Conservation (phyloP, 2,888 invertebrate genomes). For the Campoplex capitator region DNA sequence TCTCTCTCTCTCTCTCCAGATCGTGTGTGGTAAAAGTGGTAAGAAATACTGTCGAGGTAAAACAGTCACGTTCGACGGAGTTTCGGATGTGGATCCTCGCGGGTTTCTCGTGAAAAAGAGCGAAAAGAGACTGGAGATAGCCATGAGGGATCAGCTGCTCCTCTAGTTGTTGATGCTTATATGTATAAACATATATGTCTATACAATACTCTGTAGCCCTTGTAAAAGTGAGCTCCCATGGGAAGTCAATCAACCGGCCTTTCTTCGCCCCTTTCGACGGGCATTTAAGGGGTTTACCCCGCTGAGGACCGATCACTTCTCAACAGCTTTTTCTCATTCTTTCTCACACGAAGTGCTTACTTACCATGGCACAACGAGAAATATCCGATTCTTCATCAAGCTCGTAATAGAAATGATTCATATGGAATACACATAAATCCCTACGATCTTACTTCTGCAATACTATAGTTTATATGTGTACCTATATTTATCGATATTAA, state of each 20-base stretch:
- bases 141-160: slow-evolving; percentile 83
- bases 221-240: slow-evolving; percentile 82
- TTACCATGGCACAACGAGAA: slow-evolving; percentile 32
- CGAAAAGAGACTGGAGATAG: slow-evolving; percentile 76
- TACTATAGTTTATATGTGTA: slow-evolving; percentile 36
- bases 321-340: slow-evolving; percentile 57
- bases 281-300: slow-evolving; percentile 66
- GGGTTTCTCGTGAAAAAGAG: slow-evolving; percentile 71
- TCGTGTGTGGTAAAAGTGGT: slow-evolving; percentile 40
- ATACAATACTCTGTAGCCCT: slow-evolving; percentile 73
- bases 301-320: slow-evolving; percentile 58
- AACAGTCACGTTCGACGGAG: slow-evolving; percentile 82
- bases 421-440: slow-evolving; percentile 57
- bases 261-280: slow-evolving; percentile 77
- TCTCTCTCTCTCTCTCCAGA: background rate
- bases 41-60: slow-evolving; percentile 72
- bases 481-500: slow-evolving; percentile 48
- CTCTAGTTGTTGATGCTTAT: slow-evolving; percentile 32
- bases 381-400: slow-evolving; percentile 50
- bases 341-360: slow-evolving; percentile 7
- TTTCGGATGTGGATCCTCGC: slow-evolving; percentile 72
- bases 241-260: slow-evolving; percentile 84
- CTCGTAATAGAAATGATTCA: slow-evolving; percentile 52
- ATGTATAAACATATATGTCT: slow-evolving; percentile 23
- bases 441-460: slow-evolving; percentile 33